Percentiles rank a stretch among this genome's conserved stretches.
These are phyloP conservation scores for Brachionus paranguensis DNA, from an alignment of 1,140 invertebrate species.

Conservation along the genomic window DNA sequence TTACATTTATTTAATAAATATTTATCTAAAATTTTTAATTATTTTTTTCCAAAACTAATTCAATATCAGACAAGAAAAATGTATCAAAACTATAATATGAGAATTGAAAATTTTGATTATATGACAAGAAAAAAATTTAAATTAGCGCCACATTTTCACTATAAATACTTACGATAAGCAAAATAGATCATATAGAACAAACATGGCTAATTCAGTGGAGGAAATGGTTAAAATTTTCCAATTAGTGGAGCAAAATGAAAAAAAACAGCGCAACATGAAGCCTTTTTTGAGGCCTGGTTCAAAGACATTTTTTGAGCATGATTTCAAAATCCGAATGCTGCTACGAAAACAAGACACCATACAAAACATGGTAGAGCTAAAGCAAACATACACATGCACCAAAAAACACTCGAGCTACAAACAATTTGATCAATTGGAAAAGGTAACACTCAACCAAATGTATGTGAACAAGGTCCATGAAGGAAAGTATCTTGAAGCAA, in stretches of 20 bases:
- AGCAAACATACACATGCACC: background rate
- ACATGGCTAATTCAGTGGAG: background rate
- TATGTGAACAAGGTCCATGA: slow-evolving; percentile 17
- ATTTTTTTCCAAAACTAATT: background rate
- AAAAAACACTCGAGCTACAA: slow-evolving; percentile 17
- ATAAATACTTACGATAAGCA: background rate
- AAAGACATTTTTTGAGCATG: background rate
- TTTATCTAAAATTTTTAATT: too few species aligned
- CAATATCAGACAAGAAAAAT: background rate
- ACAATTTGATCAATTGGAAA: background rate
- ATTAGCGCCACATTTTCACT: background rate
- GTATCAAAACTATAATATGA: background rate
- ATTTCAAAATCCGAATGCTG: background rate
- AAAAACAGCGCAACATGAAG: background rate
- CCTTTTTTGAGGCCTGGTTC: background rate
- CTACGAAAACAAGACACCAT: background rate
- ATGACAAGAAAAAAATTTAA: background rate
- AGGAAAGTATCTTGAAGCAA: slow-evolving; percentile 14
- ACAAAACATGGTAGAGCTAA: background rate
- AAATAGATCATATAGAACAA: background rate
- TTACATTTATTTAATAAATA: too few species aligned
- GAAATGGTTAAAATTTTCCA: background rate
- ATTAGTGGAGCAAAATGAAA: background rate
- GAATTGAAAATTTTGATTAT: background rate
- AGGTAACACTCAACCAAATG: background rate